Conservation (phyloP, 2,888 invertebrate genomes). For the Neoscelio sp. region DNA sequence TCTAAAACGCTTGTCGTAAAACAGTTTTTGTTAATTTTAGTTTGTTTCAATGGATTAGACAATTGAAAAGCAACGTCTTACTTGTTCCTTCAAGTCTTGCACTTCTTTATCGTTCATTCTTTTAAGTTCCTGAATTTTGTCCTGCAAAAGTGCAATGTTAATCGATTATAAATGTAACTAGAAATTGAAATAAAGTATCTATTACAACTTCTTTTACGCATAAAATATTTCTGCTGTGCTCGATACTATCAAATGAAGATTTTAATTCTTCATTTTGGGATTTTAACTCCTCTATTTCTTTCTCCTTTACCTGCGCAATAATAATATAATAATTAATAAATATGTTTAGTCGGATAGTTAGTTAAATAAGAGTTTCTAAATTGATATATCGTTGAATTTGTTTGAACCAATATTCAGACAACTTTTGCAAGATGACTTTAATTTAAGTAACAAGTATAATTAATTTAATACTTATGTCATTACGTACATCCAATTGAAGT, state of each 20-base stretch:
- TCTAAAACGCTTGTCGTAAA: no score
- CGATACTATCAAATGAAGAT: neutral
- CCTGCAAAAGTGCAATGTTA: neutral
- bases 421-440: no score
- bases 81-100: slow-evolving; percentile 18
- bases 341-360: neutral
- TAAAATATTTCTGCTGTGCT: neutral
- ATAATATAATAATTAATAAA: no score
- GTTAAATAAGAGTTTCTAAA: no score
- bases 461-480: no score
- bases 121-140: slow-evolving; percentile 11
- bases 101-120: slow-evolving; percentile 13
- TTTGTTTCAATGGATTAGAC: no score
- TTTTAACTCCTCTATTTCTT: slow-evolving; percentile 46
- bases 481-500: slow-evolving; percentile 26
- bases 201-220: slow-evolving; percentile 11
- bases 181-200: no score
- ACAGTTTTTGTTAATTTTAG: no score
- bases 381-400: no score
- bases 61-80: slow-evolving; percentile 14
- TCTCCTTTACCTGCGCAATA: slow-evolving; percentile 31
- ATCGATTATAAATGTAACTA: no score
- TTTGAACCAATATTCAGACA: no score
- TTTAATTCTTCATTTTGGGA: slow-evolving; percentile 8
- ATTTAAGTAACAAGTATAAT: no score